Percentiles rank a stretch among this genome's conserved stretches.
These are phyloP conservation scores for Microtus montanus DNA, from an alignment of 2,113 vertebrate species.

Conservation along the genomic window DNA sequence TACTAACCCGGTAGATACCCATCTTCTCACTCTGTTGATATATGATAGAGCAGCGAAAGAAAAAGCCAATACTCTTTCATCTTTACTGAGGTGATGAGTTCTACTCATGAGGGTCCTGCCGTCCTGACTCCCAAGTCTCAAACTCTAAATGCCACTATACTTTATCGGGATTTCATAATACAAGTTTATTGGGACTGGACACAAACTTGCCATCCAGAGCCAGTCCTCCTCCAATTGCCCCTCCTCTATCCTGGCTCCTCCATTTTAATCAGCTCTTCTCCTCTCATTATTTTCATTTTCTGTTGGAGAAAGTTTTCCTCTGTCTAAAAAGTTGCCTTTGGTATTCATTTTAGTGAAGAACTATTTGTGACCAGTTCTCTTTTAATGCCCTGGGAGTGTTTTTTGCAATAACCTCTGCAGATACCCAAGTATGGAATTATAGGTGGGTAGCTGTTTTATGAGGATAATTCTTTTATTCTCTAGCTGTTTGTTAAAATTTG, in stretches of 20 bases:
- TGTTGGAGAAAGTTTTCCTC: background rate
- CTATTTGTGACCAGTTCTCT: background rate
- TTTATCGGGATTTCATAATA: background rate
- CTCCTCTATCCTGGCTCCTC: too few species aligned
- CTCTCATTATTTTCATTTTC: background rate
- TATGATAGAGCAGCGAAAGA: background rate
- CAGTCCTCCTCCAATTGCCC: background rate
- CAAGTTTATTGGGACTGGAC: background rate
- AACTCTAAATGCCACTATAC: background rate
- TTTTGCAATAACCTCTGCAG: background rate
- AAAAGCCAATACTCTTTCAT: background rate
- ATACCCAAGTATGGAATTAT: background rate
- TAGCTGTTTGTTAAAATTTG: background rate
- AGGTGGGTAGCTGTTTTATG: background rate
- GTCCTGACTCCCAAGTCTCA: background rate
- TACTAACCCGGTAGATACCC: background rate
- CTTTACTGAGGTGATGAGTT: background rate
- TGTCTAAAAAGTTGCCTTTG: background rate
- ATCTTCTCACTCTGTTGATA: background rate
- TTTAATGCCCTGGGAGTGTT: background rate
- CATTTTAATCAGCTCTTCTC: background rate
- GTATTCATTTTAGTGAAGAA: background rate
- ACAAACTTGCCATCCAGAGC: too few species aligned
- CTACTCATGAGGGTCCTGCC: background rate
- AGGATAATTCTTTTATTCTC: background rate